Percentiles rank a stretch among this genome's conserved stretches.
phyloP scores from a whole-genome alignment of 2,797 vertebrate species.

The Cirrhinus mrigala region DNA sequence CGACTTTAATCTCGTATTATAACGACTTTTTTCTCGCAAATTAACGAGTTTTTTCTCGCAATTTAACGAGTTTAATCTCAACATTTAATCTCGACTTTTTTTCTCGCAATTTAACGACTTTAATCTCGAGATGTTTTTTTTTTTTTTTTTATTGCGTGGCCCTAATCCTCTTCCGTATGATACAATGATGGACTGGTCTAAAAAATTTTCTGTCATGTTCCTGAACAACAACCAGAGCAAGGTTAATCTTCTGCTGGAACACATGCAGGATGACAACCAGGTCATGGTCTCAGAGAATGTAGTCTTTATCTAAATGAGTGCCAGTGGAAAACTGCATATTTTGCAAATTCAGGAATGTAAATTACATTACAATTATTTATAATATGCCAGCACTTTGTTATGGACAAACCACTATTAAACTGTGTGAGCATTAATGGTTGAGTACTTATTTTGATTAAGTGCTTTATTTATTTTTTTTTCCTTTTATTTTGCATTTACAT shows the following conservation, averaged over 20 bases:
- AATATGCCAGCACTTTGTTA: not conserved
- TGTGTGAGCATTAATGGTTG: not conserved
- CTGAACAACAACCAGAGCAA: constrained; percentile 55
- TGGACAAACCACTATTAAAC: constrained; percentile 13
- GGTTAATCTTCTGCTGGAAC: constrained; percentile 66
- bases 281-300: constrained; percentile 76
- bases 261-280: constrained; percentile 77
- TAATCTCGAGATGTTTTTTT: too few relatives aligned
- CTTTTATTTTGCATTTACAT: not conserved
- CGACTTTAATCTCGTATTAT: too few relatives aligned
- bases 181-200: too few relatives aligned
- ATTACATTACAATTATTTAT: not conserved
- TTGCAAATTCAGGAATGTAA: not conserved
- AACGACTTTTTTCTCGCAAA: too few relatives aligned
- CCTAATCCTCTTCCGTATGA: too few relatives aligned
- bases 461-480: not conserved
- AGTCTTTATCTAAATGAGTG: constrained; percentile 70
- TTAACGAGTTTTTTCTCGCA: too few relatives aligned
- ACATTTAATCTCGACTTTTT: too few relatives aligned
- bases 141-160: too few relatives aligned
- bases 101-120: too few relatives aligned
- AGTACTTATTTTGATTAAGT: not conserved
- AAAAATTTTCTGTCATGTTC: too few relatives aligned
- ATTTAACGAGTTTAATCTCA: too few relatives aligned
- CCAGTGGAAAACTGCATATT: not conserved